phyloP scores from a whole-genome alignment of 2,113 vertebrate genomes.

The Tyto alba region DNA sequence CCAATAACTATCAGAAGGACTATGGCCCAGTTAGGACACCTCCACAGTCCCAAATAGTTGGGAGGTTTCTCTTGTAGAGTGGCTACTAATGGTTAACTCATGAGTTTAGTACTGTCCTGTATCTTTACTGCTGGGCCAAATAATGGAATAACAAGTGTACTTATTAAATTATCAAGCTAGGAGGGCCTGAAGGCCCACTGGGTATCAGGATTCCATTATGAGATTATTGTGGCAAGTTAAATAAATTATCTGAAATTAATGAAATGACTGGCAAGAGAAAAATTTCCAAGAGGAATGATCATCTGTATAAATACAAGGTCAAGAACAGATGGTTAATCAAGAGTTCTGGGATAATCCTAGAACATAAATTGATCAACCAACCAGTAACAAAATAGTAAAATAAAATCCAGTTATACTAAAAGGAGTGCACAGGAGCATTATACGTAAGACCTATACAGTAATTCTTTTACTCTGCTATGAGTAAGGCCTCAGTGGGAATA shows the following conservation, averaged over 20 bases:
- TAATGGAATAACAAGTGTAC: not conserved
- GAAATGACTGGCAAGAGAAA: not conserved
- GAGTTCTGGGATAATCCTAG: constrained; percentile 4
- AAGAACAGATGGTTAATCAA: not conserved
- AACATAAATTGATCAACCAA: not conserved
- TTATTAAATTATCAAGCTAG: not conserved
- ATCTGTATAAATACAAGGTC: not conserved
- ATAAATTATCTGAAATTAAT: not conserved
- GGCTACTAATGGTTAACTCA: not conserved
- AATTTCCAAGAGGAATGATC: not conserved
- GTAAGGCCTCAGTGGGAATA: not conserved
- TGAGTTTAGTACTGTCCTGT: not conserved
- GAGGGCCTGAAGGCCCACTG: not conserved
- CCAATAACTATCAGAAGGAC: not conserved
- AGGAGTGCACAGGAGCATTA: not conserved
- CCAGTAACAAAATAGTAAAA: not conserved
- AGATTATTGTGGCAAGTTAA: not conserved
- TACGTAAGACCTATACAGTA: not conserved
- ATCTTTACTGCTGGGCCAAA: not conserved
- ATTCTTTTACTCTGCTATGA: not conserved
- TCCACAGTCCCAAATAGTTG: not conserved
- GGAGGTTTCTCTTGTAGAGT: not conserved
- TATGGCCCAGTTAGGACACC: not conserved
- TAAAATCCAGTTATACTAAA: not conserved
- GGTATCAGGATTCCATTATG: not conserved